Conservation (phyloP, 64 coral and sea anemone genomes). For the Montipora sp. region DNA sequence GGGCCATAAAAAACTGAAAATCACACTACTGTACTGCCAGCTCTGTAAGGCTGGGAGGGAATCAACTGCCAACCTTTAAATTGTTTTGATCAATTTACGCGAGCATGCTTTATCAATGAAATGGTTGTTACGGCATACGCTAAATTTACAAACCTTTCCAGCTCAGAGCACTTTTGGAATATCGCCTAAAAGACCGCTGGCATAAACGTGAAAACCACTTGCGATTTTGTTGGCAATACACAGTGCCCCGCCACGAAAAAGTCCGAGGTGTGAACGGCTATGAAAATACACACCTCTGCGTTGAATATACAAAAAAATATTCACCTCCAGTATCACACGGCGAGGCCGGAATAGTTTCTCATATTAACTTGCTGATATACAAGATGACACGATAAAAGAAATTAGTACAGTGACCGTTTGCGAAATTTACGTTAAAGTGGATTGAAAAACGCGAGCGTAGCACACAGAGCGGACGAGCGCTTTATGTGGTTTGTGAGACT, state of each 20-base stretch:
- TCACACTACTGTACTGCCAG: background rate
- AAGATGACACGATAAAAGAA: background rate
- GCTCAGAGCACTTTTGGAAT: no score
- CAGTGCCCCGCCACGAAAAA: background rate
- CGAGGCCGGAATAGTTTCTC: background rate
- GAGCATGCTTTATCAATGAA: background rate
- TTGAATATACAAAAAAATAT: background rate
- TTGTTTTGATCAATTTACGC: no score
- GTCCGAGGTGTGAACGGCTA: background rate
- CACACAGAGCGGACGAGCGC: background rate
- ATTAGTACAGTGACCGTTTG: background rate
- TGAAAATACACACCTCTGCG: background rate
- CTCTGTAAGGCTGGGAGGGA: background rate
- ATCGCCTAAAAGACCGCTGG: background rate
- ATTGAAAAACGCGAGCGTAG: background rate
- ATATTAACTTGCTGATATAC: background rate
- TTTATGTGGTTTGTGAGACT: background rate
- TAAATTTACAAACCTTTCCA: no score
- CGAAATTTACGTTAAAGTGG: no score
- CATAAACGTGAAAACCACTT: background rate
- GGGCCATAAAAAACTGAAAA: background rate
- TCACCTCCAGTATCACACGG: background rate
- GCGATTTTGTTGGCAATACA: background rate
- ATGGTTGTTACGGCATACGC: background rate
- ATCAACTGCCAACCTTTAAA: background rate